phyloP scores from a whole-genome alignment of 2,888 invertebrate species.

The Drosophila flavopinicola region DNA sequence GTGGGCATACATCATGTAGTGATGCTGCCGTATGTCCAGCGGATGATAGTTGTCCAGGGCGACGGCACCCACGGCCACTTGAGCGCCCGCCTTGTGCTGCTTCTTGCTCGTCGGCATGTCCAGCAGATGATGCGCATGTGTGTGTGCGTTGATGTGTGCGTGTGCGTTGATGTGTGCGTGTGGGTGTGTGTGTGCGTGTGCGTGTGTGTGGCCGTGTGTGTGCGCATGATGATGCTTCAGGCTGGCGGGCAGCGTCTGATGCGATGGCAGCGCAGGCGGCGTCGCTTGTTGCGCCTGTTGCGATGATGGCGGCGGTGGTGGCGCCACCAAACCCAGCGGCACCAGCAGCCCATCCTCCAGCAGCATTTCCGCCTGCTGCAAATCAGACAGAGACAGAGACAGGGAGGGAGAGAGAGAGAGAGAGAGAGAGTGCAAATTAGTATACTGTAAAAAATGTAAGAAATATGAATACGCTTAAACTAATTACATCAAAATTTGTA shows the following conservation, averaged over 20 bases:
- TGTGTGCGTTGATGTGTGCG: constrained; percentile 3
- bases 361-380: constrained; percentile 79
- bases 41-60: constrained; percentile 84
- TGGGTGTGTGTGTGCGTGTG: not conserved
- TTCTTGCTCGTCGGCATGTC: constrained; percentile 89
- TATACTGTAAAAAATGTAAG: not conserved
- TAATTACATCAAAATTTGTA: no score
- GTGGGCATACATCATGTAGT: constrained; percentile 81
- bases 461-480: no score
- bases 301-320: constrained; percentile 47
- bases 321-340: constrained; percentile 62
- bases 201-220: constrained; percentile 14
- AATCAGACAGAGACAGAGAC: constrained; percentile 39
- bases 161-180: no score
- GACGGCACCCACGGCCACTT: not conserved
- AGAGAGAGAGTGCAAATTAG: constrained; percentile 9
- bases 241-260: constrained; percentile 56
- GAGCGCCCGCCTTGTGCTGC: constrained; percentile 85
- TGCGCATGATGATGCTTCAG: constrained; percentile 84
- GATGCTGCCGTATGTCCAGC: constrained; percentile 81
- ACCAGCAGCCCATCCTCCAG: constrained; percentile 74
- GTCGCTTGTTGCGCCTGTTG: constrained; percentile 8
- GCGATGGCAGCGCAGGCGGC: constrained; percentile 31
- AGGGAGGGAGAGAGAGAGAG: constrained; percentile 40
- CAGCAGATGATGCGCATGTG: constrained; percentile 69